phyloP scores from a whole-genome alignment of 2,113 vertebrate genomes.

The Xiphorhynchus elegans region DNA sequence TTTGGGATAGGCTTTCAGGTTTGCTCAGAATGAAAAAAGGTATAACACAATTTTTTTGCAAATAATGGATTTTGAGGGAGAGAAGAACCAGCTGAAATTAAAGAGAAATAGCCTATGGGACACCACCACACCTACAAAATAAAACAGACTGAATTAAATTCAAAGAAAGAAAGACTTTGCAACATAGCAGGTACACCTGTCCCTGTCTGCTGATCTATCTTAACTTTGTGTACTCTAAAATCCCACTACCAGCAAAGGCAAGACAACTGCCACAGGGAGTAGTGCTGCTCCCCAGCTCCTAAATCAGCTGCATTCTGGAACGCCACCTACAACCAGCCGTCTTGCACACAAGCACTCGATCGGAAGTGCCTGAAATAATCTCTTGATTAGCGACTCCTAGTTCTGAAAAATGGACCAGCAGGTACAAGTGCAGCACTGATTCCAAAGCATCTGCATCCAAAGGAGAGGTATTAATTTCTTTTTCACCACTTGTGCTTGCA shows the following conservation, averaged over 20 bases:
- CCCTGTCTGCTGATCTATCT: not conserved
- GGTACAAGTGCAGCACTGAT: not conserved
- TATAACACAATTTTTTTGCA: not conserved
- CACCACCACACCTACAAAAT: not conserved
- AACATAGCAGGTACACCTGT: fast-evolving
- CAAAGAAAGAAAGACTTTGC: not conserved
- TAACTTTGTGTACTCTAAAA: not conserved
- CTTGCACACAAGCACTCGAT: not conserved
- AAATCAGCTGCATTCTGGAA: not conserved
- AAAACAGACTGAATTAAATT: not conserved
- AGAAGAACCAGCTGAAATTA: not conserved
- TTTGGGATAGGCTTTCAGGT: not conserved
- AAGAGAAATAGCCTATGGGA: not conserved
- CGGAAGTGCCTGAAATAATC: not conserved
- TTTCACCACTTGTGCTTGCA: not conserved
- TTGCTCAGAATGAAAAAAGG: not conserved
- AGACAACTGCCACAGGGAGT: not conserved
- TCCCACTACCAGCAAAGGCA: not conserved
- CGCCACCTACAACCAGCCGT: not conserved
- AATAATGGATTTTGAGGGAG: not conserved
- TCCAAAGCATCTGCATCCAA: not conserved
- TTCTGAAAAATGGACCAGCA: not conserved
- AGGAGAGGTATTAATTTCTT: not conserved
- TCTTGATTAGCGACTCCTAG: not conserved
- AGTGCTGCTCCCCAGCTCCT: not conserved